Conservation (phyloP, 1,140 invertebrate genomes). For the Drosophila truncata region DNA sequence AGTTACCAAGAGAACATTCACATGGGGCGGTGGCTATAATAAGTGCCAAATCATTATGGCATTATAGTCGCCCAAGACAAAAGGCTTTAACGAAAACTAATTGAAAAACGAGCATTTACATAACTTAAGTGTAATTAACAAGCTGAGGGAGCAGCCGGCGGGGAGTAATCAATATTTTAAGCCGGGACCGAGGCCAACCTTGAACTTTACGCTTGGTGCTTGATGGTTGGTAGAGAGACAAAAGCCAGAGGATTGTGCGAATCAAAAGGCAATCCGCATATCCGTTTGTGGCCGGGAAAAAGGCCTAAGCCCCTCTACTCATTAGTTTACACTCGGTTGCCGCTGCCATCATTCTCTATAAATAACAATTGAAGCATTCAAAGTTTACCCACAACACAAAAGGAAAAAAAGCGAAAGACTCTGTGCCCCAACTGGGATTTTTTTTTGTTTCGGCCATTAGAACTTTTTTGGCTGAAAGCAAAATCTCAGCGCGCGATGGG, state of each 20-base stretch:
- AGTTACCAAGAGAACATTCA: constrained; percentile 26
- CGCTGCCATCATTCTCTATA: constrained; percentile 78
- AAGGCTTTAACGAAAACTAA: constrained; percentile 67
- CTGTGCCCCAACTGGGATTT: constrained; percentile 64
- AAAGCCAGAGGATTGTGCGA: constrained; percentile 45
- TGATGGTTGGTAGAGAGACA: constrained; percentile 26
- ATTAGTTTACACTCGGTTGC: constrained; percentile 70
- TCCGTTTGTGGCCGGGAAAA: constrained; percentile 45
- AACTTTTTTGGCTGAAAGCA: constrained; percentile 65
- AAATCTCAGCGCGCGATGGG: constrained; percentile 56
- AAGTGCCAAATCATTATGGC: constrained; percentile 56
- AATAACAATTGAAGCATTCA: constrained; percentile 82
- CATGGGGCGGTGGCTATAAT: constrained; percentile 6
- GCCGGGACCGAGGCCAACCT: constrained; percentile 52
- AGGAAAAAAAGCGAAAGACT: constrained; percentile 44
- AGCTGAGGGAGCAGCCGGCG: constrained; percentile 32
- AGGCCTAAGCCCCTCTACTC: constrained; percentile 55
- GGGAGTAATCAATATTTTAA: constrained; percentile 76
- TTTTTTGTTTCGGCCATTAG: constrained; percentile 60
- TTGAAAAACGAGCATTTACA: constrained; percentile 76
- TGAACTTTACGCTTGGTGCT: constrained; percentile 52
- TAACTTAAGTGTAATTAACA: constrained; percentile 77
- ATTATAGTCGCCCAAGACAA: constrained; percentile 51
- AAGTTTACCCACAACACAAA: constrained; percentile 26
- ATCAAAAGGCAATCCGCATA: constrained; percentile 59